These are phyloP conservation scores for Typhlichthys eigenmanni DNA, from an alignment of 2,797 vertebrate genomes.

Conservation along the genomic window DNA sequence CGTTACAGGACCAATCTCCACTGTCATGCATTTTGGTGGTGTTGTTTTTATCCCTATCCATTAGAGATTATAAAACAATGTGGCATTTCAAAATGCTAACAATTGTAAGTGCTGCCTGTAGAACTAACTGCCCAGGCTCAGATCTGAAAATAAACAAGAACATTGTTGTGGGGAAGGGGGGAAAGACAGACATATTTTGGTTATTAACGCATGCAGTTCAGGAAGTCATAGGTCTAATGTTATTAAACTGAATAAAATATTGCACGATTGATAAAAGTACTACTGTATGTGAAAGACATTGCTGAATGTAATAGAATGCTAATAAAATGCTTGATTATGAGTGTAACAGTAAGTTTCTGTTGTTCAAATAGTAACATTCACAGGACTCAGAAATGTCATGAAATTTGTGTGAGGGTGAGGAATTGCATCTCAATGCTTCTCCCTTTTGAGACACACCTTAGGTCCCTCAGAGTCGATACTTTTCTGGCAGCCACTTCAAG, in stretches of 20 bases:
- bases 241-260: slow-evolving; percentile 14
- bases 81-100: slow-evolving; percentile 64
- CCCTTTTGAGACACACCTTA: slow-evolving; percentile 18
- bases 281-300: no score
- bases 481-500: slow-evolving; percentile 37
- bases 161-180: slow-evolving; percentile 27
- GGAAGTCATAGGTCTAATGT: neutral
- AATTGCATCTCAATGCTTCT: neutral
- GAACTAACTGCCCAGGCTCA: slow-evolving; percentile 31
- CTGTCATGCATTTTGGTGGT: slow-evolving; percentile 38
- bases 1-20: slow-evolving; percentile 42
- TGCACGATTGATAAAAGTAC: no score
- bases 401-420: neutral
- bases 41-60: slow-evolving; percentile 24
- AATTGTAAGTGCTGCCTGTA: slow-evolving; percentile 48
- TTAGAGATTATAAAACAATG: slow-evolving; percentile 45
- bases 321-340: no score
- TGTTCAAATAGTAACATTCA: no score
- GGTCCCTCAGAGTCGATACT: slow-evolving; percentile 26
- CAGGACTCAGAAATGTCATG: neutral
- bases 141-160: slow-evolving; percentile 26
- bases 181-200: no score
- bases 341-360: no score
- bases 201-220: neutral
- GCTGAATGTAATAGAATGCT: no score